Percentiles rank a stretch among this genome's conserved stretches.
These are phyloP conservation scores for Idaea straminata DNA, from an alignment of 2,888 invertebrate species.

Conservation along the genomic window DNA sequence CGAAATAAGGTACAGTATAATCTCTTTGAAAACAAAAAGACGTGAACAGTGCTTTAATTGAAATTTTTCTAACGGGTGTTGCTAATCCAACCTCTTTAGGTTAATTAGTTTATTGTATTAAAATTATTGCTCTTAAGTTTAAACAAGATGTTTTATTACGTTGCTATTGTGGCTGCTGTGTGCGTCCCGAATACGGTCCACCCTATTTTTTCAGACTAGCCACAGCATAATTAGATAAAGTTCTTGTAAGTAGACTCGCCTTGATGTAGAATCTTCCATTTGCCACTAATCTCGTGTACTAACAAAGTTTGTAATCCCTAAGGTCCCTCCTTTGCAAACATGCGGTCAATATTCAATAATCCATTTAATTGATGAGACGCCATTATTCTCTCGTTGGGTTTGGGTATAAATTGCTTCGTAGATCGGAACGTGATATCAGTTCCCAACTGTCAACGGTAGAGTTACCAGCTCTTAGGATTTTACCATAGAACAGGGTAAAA, in stretches of 20 bases:
- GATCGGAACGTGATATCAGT: slow-evolving; percentile 53
- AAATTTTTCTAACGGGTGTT: no score
- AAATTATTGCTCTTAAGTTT: no score
- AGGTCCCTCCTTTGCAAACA: slow-evolving; percentile 53
- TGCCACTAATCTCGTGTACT: slow-evolving; percentile 51
- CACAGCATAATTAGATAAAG: neutral
- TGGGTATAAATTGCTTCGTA: slow-evolving; percentile 63
- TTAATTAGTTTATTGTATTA: no score
- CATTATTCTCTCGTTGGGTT: slow-evolving; percentile 44
- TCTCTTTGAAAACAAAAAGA: no score
- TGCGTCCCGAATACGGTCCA: no score
- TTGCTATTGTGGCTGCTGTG: no score
- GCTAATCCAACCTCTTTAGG: no score
- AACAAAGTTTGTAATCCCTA: slow-evolving; percentile 66
- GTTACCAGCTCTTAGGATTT: slow-evolving; percentile 46
- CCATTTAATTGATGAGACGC: slow-evolving; percentile 63
- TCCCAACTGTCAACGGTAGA: slow-evolving; percentile 44
- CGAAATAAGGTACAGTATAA: no score
- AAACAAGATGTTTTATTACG: no score
- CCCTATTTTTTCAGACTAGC: no score
- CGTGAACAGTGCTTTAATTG: no score
- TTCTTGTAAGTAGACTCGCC: neutral
- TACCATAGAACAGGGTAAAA: slow-evolving; percentile 36
- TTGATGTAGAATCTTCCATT: slow-evolving; percentile 19
- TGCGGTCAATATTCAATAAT: slow-evolving; percentile 69